A percentile compares a stretch with the other conserved stretches of the same genome.
Conservation (phyloP, 2,888 invertebrate genomes). For the Stenichneumon culpator region DNA sequence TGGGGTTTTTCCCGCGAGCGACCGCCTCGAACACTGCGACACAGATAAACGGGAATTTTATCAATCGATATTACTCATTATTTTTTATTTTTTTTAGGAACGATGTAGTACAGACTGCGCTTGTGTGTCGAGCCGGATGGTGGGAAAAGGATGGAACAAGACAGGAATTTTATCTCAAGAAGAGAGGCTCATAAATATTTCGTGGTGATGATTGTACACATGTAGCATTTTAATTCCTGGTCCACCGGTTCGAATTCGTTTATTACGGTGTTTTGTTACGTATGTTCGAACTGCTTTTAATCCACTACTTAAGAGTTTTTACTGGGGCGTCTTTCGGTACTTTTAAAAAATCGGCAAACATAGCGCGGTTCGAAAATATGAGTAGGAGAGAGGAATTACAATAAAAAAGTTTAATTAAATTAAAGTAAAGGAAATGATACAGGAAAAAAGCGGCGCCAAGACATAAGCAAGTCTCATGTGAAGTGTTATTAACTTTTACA, state of each 20-base stretch:
- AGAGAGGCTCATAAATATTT: conserved; percentile 12
- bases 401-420: too few relatives aligned
- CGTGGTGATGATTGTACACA: background rate
- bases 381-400: too few relatives aligned
- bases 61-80: background rate
- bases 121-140: background rate
- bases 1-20: background rate
- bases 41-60: background rate
- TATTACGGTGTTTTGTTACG: background rate
- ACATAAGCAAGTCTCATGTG: too few relatives aligned
- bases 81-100: background rate
- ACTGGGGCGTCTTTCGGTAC: too few relatives aligned
- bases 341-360: too few relatives aligned
- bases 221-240: background rate
- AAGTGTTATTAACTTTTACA: too few relatives aligned
- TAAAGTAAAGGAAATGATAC: too few relatives aligned
- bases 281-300: background rate
- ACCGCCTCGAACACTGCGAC: background rate
- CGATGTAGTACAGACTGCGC: background rate
- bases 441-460: too few relatives aligned
- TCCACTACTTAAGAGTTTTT: background rate
- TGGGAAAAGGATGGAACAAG: conserved; percentile 22
- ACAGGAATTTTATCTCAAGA: background rate
- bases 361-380: too few relatives aligned
- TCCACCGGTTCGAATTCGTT: background rate